Conservation (phyloP, 2,797 vertebrate genomes). For the Momotus momota region DNA sequence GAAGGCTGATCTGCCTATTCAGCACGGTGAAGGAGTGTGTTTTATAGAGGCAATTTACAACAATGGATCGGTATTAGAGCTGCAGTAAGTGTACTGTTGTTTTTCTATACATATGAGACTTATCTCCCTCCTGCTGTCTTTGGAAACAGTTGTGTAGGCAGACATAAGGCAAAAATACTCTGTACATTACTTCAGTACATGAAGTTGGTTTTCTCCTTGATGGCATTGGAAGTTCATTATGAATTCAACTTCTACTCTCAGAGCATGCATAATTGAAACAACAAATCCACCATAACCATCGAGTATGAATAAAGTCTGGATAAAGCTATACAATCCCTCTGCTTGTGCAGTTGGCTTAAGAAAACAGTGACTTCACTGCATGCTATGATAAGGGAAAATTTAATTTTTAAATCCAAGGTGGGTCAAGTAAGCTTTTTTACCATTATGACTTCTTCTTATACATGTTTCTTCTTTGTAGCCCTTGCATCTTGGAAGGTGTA, state of each 20-base stretch:
- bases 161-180: background rate
- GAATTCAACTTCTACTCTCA: constrained; percentile 45
- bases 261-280: constrained; percentile 18
- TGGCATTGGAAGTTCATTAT: constrained; percentile 28
- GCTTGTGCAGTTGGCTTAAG: background rate
- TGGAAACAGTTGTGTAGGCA: background rate
- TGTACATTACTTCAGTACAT: background rate
- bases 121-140: background rate
- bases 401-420: background rate
- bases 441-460: background rate
- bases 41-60: background rate
- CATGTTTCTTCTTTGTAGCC: background rate
- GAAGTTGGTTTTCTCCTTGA: constrained; percentile 42
- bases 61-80: background rate
- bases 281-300: constrained; percentile 9
- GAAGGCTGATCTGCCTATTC: background rate
- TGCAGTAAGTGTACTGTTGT: background rate
- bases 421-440: background rate
- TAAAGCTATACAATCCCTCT: background rate
- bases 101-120: background rate
- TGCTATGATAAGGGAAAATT: background rate
- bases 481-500: background rate
- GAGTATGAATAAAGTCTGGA: background rate
- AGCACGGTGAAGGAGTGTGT: background rate
- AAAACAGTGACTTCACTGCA: background rate